Evolutionary conservation across 2,113 vertebrate genomes (phyloP).

Genomic region (human): DNA sequence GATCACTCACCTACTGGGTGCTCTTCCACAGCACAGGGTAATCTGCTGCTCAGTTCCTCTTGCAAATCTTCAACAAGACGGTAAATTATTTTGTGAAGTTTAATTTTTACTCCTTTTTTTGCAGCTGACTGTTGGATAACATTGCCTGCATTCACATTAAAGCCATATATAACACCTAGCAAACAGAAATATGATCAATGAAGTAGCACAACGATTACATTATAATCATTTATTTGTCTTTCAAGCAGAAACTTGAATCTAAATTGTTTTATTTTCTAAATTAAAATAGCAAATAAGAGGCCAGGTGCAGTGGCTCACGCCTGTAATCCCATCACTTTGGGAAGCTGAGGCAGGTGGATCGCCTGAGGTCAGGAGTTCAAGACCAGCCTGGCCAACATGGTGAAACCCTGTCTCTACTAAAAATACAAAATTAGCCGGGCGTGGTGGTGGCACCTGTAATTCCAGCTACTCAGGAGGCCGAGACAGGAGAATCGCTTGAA

Average conservation of each 20-base stretch:
- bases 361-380: too few relatives aligned
- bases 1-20: conserved; percentile 85
- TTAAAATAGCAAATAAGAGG: neutral
- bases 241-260: conserved; percentile 1
- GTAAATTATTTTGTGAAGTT: conserved; percentile 93
- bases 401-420: too few relatives aligned
- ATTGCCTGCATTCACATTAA: conserved; percentile 89
- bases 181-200: conserved; percentile 52
- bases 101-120: conserved; percentile 88
- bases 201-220: neutral
- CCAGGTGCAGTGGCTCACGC: too few relatives aligned
- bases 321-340: too few relatives aligned
- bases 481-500: too few relatives aligned
- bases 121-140: conserved; percentile 87
- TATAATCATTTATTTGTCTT: neutral
- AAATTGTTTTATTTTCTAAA: conserved; percentile 39
- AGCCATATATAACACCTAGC: conserved; percentile 93
- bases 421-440: too few relatives aligned
- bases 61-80: conserved; percentile 92
- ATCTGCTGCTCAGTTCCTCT: conserved; percentile 87
- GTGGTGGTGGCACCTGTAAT: too few relatives aligned
- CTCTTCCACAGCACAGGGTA: conserved; percentile 82
- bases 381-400: too few relatives aligned
- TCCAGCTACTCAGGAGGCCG: too few relatives aligned
- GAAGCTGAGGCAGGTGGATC: too few relatives aligned